A percentile compares a stretch with the other conserved stretches of the same genome.
Conservation (phyloP, 2,797 vertebrate species). For the Halcyon leucocephala region DNA sequence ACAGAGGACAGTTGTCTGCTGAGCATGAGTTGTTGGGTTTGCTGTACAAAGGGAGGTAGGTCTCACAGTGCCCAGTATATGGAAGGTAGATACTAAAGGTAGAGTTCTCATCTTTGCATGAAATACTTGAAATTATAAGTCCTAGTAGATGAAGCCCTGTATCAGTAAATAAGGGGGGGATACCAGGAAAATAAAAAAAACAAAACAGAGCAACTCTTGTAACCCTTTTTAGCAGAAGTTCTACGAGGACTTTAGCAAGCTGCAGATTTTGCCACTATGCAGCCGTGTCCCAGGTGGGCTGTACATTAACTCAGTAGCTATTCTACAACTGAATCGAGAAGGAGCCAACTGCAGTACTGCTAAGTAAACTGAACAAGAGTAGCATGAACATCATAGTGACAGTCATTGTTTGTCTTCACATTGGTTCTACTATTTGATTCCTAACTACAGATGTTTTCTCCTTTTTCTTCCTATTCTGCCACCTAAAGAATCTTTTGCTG, state of each 20-base stretch:
- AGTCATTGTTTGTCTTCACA: constrained; percentile 22
- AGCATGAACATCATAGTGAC: background rate
- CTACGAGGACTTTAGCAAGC: background rate
- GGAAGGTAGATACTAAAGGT: background rate
- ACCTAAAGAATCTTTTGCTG: constrained; percentile 97
- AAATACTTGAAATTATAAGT: background rate
- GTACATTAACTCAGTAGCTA: background rate
- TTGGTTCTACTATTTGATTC: constrained; percentile 65
- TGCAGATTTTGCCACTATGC: background rate
- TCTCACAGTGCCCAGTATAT: background rate
- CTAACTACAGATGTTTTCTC: constrained; percentile 86
- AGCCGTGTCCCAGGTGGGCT: background rate
- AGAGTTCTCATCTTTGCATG: background rate
- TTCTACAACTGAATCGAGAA: background rate
- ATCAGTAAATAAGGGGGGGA: too few species aligned
- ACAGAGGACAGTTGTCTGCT: background rate
- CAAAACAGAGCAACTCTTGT: background rate
- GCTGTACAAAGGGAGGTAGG: background rate
- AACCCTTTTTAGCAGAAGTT: background rate
- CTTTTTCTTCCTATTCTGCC: constrained; percentile 80
- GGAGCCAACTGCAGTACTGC: background rate
- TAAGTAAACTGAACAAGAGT: background rate
- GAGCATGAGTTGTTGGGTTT: background rate
- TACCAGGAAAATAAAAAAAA: too few species aligned
- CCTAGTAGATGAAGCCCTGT: background rate